A percentile compares a stretch with the other conserved stretches of the same genome.
phyloP scores from a whole-genome alignment of 1,140 invertebrate species.

The Monochamus saltuarius region DNA sequence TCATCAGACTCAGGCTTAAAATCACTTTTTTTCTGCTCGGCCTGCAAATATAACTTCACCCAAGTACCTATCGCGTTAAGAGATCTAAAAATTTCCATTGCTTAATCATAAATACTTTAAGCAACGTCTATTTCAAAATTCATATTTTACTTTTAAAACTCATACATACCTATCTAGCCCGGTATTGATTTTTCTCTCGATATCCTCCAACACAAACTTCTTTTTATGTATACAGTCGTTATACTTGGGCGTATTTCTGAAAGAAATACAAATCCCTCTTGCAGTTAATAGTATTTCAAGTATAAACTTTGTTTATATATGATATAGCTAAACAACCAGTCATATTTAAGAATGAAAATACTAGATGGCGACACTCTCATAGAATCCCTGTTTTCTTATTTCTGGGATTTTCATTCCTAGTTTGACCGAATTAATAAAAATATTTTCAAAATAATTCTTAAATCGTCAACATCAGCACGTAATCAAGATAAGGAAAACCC shows the following conservation, averaged over 20 bases:
- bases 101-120: conserved; percentile 3
- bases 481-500: no score
- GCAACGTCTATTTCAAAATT: no score
- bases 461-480: no score
- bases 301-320: no score
- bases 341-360: no score
- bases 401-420: no score
- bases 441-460: no score
- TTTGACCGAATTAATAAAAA: no score
- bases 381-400: no score
- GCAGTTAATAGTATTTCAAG: no score
- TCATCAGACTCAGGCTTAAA: conserved; percentile 91
- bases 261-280: conserved; percentile 27
- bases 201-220: conserved; percentile 79
- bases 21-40: conserved; percentile 94
- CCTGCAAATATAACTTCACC: conserved; percentile 87
- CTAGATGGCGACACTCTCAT: no score
- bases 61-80: conserved; percentile 87
- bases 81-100: conserved; percentile 56
- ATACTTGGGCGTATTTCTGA: conserved; percentile 84
- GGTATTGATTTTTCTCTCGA: conserved; percentile 88
- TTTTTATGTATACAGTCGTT: conserved; percentile 87
- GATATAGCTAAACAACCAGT: no score
- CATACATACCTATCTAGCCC: conserved; percentile 72
- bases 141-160: neutral